Base-by-base conservation (phyloP, 1,140 invertebrate genomes). In the Pristionchus pacificus region DNA sequence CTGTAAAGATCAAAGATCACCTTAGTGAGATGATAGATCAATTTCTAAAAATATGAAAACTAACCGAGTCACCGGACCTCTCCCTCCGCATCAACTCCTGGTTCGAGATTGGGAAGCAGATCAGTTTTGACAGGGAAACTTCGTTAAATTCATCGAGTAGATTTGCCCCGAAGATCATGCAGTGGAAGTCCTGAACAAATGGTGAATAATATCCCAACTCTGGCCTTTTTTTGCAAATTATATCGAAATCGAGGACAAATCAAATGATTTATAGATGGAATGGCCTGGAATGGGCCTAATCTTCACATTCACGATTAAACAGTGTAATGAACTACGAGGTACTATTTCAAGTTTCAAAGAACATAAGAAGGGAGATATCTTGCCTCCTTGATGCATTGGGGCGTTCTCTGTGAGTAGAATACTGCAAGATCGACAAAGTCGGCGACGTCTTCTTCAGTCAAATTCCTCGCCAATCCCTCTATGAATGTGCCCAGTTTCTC, bases 391-490 rank as follows among this genome's bases (percentile, higher is more conserved):
- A 95, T 97, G 62, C 93, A 96, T 71, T 89, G 89, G 24, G 93
- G 96, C 30, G 95, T 97, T 85, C 92, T 93, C 60, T 90, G 86
- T 14, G 90, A 97, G 86, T 95, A 96, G 84, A 95, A 91, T 25
- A 70, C 77, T 68, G 93, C 93, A 68, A 98, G 86, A 0, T 93
- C 91, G 87, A 93, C 96, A 84, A 98, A 95, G 86, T 98, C 95
- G 31, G 91, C 89, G n/a, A 98, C 91, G 87, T 98, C 96, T 79
- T 93, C 93, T 30, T 55, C 71, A n/a, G 62, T 65, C 62, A 84
- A 74, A 27, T 77, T 30, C 1, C 65, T 65, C 28, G 80, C 74
- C n/a, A 78, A 57, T 14, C 68, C 60, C 27, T 72, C 61, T n/a
- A 82, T 30, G 3, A 75, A 71, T 28, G 27, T 19, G 63, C 75